A percentile compares a stretch with the other conserved stretches of the same genome.
Conservation (phyloP, 37 sponge, comb jelly and placozoan species). For the Aplysina aerophoba region DNA sequence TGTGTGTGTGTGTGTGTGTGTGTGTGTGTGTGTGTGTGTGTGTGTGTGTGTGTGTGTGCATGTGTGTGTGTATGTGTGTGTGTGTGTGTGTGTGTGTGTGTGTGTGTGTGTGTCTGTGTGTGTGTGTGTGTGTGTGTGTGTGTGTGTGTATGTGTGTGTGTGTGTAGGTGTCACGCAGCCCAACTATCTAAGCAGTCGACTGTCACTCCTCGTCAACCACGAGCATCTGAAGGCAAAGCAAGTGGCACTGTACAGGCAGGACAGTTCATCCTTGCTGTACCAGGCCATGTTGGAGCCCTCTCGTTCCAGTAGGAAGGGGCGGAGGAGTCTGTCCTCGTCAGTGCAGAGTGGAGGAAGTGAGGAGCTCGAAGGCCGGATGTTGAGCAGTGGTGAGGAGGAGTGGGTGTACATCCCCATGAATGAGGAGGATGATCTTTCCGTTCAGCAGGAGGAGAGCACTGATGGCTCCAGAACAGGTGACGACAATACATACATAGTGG, state of each 20-base stretch:
- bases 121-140: not conserved
- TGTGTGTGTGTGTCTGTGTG: not conserved
- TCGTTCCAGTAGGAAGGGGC: too few species aligned
- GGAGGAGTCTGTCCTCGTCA: too few species aligned
- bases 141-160: not conserved
- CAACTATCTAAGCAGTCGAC: not conserved
- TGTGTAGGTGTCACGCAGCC: conserved; percentile 3
- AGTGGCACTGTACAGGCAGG: not conserved
- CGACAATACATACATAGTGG: too few species aligned
- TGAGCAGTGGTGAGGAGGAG: not conserved
- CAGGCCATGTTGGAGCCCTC: not conserved
- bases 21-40: too few species aligned
- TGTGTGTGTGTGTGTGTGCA: not conserved
- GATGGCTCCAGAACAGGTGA: too few species aligned
- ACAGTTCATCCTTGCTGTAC: not conserved
- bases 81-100: not conserved
- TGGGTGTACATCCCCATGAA: conserved; percentile 14
- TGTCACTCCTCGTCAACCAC: not conserved
- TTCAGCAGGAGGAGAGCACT: too few species aligned
- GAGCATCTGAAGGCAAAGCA: not conserved
- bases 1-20: too few species aligned
- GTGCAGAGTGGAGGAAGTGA: not conserved
- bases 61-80: not conserved
- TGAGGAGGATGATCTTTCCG: too few species aligned
- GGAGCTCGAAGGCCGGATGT: not conserved